Conservation (phyloP, 2,797 vertebrate species). For the Babyrousa celebensis region DNA sequence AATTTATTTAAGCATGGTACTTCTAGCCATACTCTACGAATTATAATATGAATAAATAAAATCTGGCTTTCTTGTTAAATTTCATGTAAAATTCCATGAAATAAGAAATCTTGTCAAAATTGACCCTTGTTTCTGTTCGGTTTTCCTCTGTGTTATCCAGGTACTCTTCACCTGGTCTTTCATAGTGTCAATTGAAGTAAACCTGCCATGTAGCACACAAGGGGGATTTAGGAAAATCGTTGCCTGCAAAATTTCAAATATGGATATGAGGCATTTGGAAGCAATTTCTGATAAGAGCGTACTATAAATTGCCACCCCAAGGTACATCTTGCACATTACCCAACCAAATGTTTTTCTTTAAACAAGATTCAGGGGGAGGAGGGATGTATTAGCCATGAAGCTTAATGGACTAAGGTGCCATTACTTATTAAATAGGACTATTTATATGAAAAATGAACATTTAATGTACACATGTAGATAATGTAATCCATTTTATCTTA, state of each 20-base stretch:
- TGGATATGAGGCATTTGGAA: conserved; percentile 77
- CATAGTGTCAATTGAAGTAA: not conserved
- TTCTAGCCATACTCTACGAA: not conserved
- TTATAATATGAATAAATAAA: not conserved
- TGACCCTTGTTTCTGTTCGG: not conserved
- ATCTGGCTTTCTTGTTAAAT: conserved; percentile 4
- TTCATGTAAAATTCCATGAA: not conserved
- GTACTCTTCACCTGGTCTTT: not conserved
- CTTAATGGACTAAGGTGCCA: conserved; percentile 67
- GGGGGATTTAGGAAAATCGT: conserved; percentile 62
- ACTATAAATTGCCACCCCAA: conserved; percentile 77
- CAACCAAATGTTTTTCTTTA: conserved; percentile 85
- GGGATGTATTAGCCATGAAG: conserved; percentile 60
- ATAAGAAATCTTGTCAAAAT: not conserved
- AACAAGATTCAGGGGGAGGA: conserved; percentile 79
- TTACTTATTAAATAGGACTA: conserved; percentile 80
- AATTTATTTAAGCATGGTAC: not conserved
- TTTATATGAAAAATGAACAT: conserved; percentile 79
- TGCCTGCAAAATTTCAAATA: conserved; percentile 76
- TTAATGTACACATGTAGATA: conserved; percentile 72
- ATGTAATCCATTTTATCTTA: conserved; percentile 68
- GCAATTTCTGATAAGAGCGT: conserved; percentile 80
- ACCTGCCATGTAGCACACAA: not conserved
- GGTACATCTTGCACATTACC: conserved; percentile 72
- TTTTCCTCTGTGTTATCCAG: not conserved